Conservation (phyloP, 1,140 invertebrate species). For the Chlorops oryzae region DNA sequence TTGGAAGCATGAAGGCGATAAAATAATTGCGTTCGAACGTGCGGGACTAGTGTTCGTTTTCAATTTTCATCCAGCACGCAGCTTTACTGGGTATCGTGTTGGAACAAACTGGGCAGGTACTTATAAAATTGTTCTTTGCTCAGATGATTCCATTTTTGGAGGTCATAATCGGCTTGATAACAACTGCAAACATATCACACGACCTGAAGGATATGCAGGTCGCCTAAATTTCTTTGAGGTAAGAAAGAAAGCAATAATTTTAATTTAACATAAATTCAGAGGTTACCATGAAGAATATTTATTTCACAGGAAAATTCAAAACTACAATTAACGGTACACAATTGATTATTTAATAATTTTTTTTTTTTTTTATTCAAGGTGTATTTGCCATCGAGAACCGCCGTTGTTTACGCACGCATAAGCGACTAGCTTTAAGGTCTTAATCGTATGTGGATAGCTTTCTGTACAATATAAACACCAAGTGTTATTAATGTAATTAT, state of each 20-base stretch:
- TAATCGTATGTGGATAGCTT: too few species aligned
- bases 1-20: slow-evolving; percentile 94
- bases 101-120: slow-evolving; percentile 72
- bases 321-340: slow-evolving; percentile 9
- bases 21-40: slow-evolving; percentile 92
- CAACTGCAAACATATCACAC: slow-evolving; percentile 61
- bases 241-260: slow-evolving; percentile 12
- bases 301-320: too few species aligned
- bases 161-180: slow-evolving; percentile 76
- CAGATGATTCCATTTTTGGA: slow-evolving; percentile 74
- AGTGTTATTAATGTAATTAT: too few species aligned
- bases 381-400: slow-evolving; percentile 50
- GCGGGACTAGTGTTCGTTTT: slow-evolving; percentile 89
- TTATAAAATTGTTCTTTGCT: slow-evolving; percentile 76
- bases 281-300: too few species aligned
- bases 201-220: slow-evolving; percentile 57
- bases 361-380: too few species aligned
- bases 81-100: slow-evolving; percentile 90
- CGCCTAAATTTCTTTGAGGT: slow-evolving; percentile 43
- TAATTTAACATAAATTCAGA: background rate
- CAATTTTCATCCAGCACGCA: slow-evolving; percentile 91
- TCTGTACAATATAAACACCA: too few species aligned
- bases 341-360: slow-evolving; percentile 22
- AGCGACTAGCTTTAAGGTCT: too few species aligned
- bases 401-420: slow-evolving; percentile 45